Percentiles rank a stretch among this genome's conserved stretches.
Conservation (phyloP, 2,797 vertebrate species). For the Galaxias olidus region DNA sequence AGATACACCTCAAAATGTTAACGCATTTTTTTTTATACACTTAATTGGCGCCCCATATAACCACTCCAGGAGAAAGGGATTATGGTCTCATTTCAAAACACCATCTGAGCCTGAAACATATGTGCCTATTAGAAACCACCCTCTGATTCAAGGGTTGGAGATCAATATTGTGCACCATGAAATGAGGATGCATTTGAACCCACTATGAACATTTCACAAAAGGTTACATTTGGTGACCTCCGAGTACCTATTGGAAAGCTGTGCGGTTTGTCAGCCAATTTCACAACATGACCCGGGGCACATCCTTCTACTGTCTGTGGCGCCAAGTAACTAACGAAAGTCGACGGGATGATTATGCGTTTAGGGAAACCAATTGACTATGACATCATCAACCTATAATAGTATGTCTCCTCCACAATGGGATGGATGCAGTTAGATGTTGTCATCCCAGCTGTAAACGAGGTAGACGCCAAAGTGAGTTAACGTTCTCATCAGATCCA, state of each 20-base stretch:
- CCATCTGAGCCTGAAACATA: neutral
- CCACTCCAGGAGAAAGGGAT: neutral
- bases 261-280: slow-evolving; percentile 31
- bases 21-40: too few relatives aligned
- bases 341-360: slow-evolving; percentile 28
- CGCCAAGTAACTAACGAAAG: slow-evolving; percentile 27
- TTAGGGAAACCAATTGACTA: slow-evolving; percentile 35
- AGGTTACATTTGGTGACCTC: slow-evolving; percentile 21
- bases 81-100: neutral
- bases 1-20: too few relatives aligned
- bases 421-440: neutral
- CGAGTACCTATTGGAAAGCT: slow-evolving; percentile 9
- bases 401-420: slow-evolving; percentile 7
- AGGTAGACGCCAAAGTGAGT: slow-evolving; percentile 7
- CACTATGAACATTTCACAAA: slow-evolving; percentile 17
- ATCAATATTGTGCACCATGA: neutral
- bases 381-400: slow-evolving; percentile 27
- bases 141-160: neutral
- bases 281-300: slow-evolving; percentile 21
- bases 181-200: neutral
- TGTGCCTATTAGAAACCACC: neutral
- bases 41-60: too few relatives aligned
- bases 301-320: slow-evolving; percentile 10
- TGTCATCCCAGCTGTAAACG: slow-evolving; percentile 1
- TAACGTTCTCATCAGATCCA: slow-evolving; percentile 24